Base-by-base conservation (phyloP, 2,113 vertebrate genomes). In the Pollimyrus isidori region DNA sequence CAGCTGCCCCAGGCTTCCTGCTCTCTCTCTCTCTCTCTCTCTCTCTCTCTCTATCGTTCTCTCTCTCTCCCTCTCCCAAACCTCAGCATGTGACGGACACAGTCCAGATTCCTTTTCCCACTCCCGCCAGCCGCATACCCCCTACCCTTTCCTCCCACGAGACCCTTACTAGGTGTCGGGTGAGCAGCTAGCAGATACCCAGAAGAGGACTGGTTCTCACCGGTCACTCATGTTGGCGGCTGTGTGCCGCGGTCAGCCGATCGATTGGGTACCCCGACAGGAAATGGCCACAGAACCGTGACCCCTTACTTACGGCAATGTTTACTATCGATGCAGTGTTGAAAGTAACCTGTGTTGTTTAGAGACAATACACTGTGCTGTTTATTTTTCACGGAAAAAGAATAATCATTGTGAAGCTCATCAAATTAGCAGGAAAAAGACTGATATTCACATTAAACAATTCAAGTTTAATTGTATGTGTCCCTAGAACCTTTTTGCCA, bases 1-100 rank as follows among this genome's bases (percentile, higher is more conserved):
- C 56, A 52, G 89, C 89, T 53, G 7, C 45, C n/a, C 87, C 82
- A 23, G 9, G n/a, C 23, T 69, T 82, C 73, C 49, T 35, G n/a
- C 48, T 53, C 73, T 53, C 48, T 89, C 89, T 30, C 80, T 48
- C 30, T 89, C 86, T 56, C 86, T 56, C 69, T 42, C n/a, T 26
- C 49, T 56, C 42, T 7, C 58, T 76, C 56, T 52, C 69, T 39
- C 30, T 39, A 46, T 1, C 13, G 35, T 46, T 88, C 89, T 19
- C 52, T 26, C 26, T 73, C 49, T 53, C 65, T 1, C 13, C 35
- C 65, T 88, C 89, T 56, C 49, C 69, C 10, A 49, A 45, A 49
- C 39, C 30, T 87, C 42, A 9, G 11, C 73, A 82, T 7, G 30
- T 17, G 53, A n/a, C 50, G 23, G 49, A 89, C 50, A 83, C 73